phyloP scores from a whole-genome alignment of 2,797 vertebrate species.

The Lithobates sylvaticus region DNA sequence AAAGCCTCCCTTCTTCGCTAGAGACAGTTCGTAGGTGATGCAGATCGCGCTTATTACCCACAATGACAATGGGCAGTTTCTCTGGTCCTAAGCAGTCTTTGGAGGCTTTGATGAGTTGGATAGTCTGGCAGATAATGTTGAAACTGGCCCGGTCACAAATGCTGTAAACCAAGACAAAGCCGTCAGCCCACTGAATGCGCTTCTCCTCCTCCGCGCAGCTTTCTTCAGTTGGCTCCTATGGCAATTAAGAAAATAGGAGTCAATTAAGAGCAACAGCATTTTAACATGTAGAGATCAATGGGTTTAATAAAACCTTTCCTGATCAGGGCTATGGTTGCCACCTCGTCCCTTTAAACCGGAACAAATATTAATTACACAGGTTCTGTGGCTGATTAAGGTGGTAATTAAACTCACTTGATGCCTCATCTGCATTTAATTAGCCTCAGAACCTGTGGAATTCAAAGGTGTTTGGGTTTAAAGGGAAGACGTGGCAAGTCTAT shows the following conservation, averaged over 20 bases:
- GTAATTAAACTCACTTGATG: too few species aligned
- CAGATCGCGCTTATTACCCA: constrained; percentile 82
- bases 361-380: too few species aligned
- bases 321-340: too few species aligned
- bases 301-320: background rate
- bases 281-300: background rate
- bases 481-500: too few species aligned
- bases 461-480: too few species aligned
- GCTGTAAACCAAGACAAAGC: constrained; percentile 82
- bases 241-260: background rate
- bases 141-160: constrained; percentile 83
- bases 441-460: too few species aligned
- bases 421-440: too few species aligned
- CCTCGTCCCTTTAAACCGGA: too few species aligned
- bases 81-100: constrained; percentile 76
- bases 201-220: constrained; percentile 74
- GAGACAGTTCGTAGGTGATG: constrained; percentile 77
- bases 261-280: background rate
- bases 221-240: constrained; percentile 68
- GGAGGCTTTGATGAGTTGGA: constrained; percentile 76
- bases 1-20: constrained; percentile 80
- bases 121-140: constrained; percentile 73
- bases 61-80: constrained; percentile 79
- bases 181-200: constrained; percentile 81
- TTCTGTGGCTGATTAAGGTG: too few species aligned